Conservation (phyloP, 64 coral and sea anemone species). For the Astreopora myriophthalma region DNA sequence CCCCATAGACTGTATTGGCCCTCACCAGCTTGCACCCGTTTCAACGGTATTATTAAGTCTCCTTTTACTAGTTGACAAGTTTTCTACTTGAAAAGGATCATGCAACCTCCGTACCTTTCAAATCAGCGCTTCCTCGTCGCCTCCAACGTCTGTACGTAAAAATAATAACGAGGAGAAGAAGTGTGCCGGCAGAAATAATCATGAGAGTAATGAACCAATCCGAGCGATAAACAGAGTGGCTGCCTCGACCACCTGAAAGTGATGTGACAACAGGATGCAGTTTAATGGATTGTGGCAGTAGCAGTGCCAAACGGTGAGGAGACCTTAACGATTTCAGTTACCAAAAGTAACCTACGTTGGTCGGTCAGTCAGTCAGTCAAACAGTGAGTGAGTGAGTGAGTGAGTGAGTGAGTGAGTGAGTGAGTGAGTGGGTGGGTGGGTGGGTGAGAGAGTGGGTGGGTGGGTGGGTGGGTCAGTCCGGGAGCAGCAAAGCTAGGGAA, state of each 20-base stretch:
- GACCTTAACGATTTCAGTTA: no score
- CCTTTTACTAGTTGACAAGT: no score
- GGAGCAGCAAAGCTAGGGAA: neutral
- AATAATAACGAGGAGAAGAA: constrained; percentile 29
- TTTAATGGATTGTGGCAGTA: neutral
- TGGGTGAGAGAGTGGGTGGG: no score
- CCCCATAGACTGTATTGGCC: no score
- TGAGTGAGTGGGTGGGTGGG: no score
- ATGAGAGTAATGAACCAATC: constrained; percentile 67
- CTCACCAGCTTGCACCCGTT: no score
- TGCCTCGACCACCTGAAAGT: neutral
- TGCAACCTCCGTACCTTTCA: constrained; percentile 1
- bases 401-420: no score
- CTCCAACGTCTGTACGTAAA: neutral
- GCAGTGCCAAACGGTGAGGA: no score
- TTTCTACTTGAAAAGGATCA: neutral
- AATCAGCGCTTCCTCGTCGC: neutral
- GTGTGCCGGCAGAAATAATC: neutral
- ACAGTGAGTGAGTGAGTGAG: no score
- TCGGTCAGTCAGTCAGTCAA: neutral
- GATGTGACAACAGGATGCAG: neutral
- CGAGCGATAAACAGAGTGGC: neutral
- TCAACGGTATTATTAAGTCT: no score
- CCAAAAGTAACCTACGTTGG: no score
- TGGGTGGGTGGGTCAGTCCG: no score